Base-by-base conservation (phyloP, 1,140 invertebrate species). In the Condylostylus longicornis region DNA sequence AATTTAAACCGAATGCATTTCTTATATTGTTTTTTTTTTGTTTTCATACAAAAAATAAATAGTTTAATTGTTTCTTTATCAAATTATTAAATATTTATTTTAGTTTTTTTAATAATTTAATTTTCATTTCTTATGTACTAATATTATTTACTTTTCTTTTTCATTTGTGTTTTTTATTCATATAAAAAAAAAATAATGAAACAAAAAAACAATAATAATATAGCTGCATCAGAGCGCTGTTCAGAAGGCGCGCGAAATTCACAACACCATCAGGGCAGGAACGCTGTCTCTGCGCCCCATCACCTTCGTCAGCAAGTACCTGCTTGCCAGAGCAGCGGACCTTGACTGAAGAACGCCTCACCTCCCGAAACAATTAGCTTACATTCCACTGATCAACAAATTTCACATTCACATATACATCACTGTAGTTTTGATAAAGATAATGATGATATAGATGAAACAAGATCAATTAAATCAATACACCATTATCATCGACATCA, bases 221-320 rank as follows among this genome's bases (percentile, higher is more conserved):
- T 66, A 72, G 71, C 67, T 71, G 70, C 69, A 49, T 72, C 67
- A 53, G 71, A 74, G 64, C 69, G 63, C 58, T 72, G 64, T 70
- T 71, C 69, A 58, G 66, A 63, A 63, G 68, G 54, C 57, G 54
- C 51, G 53, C 51, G 53, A 60, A 59, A 50, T 60, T 55, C 51
- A 53, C 57, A 56, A n/a, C n/a, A n/a, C n/a, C n/a, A n/a, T 46
- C 57, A 58, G 51, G 54, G 49, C 53, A 56, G 53, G 53, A 60
- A 44, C 54, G 57, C 44, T 61, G 57, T 48, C 50, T 61, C 53
- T 60, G 57, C 41, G 54, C 58, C 57, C 57, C 58, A 60, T 61
- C 58, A 58, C 57, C 57, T 51, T 60, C 58, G 57, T 60, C 58
- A 60, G 54, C 58, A 54, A 58, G 52, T 49, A 61, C 54, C 57